Conservation (phyloP, 1,140 invertebrate species). For the Macrocentrus cingulum region DNA sequence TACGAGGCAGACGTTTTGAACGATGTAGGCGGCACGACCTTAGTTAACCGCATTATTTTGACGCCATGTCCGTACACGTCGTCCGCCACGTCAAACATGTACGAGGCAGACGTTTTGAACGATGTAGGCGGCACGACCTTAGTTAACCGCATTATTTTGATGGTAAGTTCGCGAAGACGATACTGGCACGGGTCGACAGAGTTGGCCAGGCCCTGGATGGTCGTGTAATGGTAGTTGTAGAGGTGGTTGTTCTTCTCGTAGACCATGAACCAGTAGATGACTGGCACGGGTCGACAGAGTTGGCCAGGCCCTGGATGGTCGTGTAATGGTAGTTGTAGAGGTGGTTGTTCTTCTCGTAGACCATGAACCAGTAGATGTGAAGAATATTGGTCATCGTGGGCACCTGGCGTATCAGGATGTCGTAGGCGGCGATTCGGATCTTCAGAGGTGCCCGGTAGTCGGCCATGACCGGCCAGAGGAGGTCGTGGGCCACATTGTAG, state of each 20-base stretch:
- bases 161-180: conserved; percentile 37
- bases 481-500: conserved; percentile 36
- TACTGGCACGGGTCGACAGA: conserved; percentile 47
- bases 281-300: conserved; percentile 47
- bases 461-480: conserved; percentile 53
- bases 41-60: too few species aligned
- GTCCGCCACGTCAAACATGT: conserved; percentile 39
- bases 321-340: conserved; percentile 56
- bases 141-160: conserved; percentile 38
- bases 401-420: conserved; percentile 45
- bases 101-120: conserved; percentile 32
- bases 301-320: conserved; percentile 45
- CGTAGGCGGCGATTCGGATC: conserved; percentile 48
- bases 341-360: conserved; percentile 45
- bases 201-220: conserved; percentile 44
- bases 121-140: conserved; percentile 34
- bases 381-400: conserved; percentile 42
- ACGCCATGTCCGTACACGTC: conserved; percentile 38
- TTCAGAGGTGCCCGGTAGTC: conserved; percentile 40
- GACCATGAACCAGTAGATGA: conserved; percentile 52
- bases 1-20: conserved; percentile 32
- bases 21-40: too few species aligned
- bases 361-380: conserved; percentile 54
- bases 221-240: conserved; percentile 55
- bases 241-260: conserved; percentile 48